Evolutionary conservation across 2,888 invertebrate species (phyloP).

Genomic region (Macrophya alboannulata): DNA sequence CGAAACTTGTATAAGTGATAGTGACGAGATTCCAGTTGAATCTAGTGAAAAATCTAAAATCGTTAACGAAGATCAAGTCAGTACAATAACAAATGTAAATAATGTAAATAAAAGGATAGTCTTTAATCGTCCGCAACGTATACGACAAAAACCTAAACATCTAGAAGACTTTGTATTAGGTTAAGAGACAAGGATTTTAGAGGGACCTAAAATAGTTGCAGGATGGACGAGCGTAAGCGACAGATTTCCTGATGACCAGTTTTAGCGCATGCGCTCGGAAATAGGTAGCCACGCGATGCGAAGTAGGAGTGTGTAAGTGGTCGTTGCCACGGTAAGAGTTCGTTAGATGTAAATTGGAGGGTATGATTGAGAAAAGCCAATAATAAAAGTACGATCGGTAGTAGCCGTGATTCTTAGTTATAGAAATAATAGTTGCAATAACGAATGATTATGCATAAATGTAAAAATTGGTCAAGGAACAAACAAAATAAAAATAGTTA

Average conservation of each 20-base stretch:
- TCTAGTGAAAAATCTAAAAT: not conserved
- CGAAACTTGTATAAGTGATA: not conserved
- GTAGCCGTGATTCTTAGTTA: too few species aligned
- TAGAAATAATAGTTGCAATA: too few species aligned
- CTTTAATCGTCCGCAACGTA: not conserved
- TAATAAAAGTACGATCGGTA: too few species aligned
- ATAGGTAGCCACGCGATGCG: not conserved
- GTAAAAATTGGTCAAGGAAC: too few species aligned
- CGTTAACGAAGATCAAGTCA: not conserved
- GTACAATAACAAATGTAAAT: not conserved
- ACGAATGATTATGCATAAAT: too few species aligned
- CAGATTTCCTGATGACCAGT: not conserved
- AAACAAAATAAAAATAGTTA: too few species aligned
- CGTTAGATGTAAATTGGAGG: too few species aligned
- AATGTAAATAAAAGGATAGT: not conserved
- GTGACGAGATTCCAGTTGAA: not conserved
- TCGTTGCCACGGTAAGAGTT: not conserved
- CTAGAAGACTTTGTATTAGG: not conserved
- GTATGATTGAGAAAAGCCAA: too few species aligned
- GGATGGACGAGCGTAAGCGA: slow-evolving; percentile 8
- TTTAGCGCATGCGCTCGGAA: not conserved
- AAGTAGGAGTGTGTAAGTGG: not conserved
- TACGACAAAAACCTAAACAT: not conserved
- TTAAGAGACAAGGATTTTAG: not conserved
- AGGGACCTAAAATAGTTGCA: not conserved